Conservation (phyloP, 2,797 vertebrate species). For the Corythornis leucogaster region DNA sequence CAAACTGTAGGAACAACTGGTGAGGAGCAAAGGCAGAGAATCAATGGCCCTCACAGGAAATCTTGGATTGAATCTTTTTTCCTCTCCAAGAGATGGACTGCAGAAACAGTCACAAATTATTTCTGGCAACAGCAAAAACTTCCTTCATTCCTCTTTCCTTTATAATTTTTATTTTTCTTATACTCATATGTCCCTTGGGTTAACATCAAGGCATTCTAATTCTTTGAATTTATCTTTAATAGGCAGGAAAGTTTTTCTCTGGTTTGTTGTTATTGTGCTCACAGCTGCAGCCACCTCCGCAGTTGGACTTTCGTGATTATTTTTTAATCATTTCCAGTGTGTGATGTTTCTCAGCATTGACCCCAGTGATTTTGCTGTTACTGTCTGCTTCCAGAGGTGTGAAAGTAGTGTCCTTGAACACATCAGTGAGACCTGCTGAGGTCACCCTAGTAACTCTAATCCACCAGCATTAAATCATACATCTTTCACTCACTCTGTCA, state of each 20-base stretch:
- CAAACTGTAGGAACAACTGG: background rate
- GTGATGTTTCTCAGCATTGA: background rate
- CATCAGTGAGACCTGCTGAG: background rate
- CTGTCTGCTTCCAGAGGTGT: background rate
- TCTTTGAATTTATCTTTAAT: slow-evolving; percentile 23
- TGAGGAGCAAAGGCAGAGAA: background rate
- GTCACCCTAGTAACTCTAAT: background rate
- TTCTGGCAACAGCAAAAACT: background rate
- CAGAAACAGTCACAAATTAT: background rate
- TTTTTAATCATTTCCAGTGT: background rate
- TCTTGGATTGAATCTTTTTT: background rate
- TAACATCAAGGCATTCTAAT: slow-evolving; percentile 38
- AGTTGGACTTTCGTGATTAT: background rate
- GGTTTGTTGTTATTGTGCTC: slow-evolving; percentile 6
- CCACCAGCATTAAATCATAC: background rate
- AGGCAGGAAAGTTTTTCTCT: slow-evolving; percentile 7
- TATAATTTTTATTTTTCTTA: slow-evolving; percentile 38
- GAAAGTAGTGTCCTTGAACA: background rate
- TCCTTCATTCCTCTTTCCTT: background rate
- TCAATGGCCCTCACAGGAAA: background rate
- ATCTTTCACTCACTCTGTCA: background rate
- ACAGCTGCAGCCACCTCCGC: slow-evolving; percentile 17
- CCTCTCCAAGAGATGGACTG: background rate
- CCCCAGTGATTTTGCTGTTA: background rate
- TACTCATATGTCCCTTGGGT: background rate